Conservation (phyloP, 2,113 vertebrate species). For the Pedionomus torquatus region DNA sequence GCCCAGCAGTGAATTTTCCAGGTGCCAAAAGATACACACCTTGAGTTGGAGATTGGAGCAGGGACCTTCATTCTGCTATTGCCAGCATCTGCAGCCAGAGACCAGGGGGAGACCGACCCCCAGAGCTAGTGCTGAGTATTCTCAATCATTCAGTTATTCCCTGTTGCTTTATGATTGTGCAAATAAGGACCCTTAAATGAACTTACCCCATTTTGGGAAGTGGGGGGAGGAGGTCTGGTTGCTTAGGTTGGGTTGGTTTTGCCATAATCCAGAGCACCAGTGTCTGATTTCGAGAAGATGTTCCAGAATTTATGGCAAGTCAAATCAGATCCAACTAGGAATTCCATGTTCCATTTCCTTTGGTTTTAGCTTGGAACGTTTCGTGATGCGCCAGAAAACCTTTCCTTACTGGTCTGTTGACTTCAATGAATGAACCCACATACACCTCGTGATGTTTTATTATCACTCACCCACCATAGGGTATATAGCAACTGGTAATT, state of each 20-base stretch:
- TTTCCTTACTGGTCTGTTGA: background rate
- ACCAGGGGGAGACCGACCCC: background rate
- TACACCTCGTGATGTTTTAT: conserved; percentile 10
- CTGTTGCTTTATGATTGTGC: background rate
- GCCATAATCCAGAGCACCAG: background rate
- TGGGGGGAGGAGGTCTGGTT: background rate
- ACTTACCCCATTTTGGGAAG: background rate
- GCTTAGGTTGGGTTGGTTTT: background rate
- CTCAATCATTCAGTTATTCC: background rate
- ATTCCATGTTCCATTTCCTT: background rate
- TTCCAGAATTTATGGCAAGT: background rate
- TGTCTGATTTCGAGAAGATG: background rate
- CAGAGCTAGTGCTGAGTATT: background rate
- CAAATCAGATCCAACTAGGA: background rate
- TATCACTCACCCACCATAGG: background rate
- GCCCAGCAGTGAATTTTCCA: background rate
- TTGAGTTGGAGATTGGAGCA: background rate
- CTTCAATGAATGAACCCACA: background rate
- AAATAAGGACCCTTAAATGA: background rate
- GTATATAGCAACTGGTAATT: conserved; percentile 12
- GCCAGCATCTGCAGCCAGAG: background rate
- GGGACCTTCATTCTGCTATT: background rate
- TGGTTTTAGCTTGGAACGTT: background rate
- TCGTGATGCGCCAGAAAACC: background rate
- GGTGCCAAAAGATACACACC: background rate